Conservation (phyloP, 1,140 invertebrate species). For the Dendrolimus kikuchii region DNA sequence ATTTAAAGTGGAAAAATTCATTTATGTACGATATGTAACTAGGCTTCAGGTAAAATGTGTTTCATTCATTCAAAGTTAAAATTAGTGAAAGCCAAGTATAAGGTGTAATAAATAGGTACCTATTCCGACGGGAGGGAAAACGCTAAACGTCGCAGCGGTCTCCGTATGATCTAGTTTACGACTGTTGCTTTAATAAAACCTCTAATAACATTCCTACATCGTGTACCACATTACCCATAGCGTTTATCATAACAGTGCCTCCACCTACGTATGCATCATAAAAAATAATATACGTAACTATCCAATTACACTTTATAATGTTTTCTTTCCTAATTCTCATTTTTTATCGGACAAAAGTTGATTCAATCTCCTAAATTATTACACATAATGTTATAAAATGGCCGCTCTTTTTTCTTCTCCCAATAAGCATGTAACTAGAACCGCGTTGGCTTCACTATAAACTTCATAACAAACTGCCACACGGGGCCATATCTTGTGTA, state of each 20-base stretch:
- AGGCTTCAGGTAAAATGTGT: constrained; percentile 2
- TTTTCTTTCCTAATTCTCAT: constrained; percentile 42
- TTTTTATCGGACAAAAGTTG: constrained; percentile 21
- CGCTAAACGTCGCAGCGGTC: constrained; percentile 21
- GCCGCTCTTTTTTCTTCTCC: constrained; percentile 52
- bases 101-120: too few relatives aligned
- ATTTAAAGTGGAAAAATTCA: too few relatives aligned
- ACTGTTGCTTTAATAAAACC: constrained; percentile 42
- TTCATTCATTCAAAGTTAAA: constrained; percentile 24
- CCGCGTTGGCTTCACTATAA: constrained; percentile 62
- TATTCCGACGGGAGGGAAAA: constrained; percentile 13
- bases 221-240: constrained; percentile 27
- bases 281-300: constrained; percentile 45
- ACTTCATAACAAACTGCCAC: constrained; percentile 72
- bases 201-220: constrained; percentile 41
- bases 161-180: constrained; percentile 43
- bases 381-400: constrained; percentile 43
- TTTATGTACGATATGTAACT: background rate
- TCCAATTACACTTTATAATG: constrained; percentile 49
- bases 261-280: constrained; percentile 32
- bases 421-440: constrained; percentile 62
- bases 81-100: background rate
- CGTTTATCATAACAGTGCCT: constrained; percentile 44
- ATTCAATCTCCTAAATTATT: constrained; percentile 60
- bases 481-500: constrained; percentile 67